These are phyloP conservation scores for Tachina lurida DNA, from an alignment of 2,888 invertebrate genomes.

Conservation along the genomic window DNA sequence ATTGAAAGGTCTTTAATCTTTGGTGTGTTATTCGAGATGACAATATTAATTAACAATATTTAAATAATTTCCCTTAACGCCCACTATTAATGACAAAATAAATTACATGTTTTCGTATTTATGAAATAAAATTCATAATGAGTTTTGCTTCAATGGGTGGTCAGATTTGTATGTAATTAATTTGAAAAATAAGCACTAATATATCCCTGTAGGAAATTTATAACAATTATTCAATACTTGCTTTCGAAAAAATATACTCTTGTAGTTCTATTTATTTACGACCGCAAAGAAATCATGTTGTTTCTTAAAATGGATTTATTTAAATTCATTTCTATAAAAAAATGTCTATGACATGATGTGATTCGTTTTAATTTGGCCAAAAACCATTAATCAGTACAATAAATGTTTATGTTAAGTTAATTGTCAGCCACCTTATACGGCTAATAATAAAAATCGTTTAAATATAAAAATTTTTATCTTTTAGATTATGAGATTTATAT, in stretches of 20 bases:
- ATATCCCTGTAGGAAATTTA: too few relatives aligned
- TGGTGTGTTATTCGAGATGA: constrained; percentile 8
- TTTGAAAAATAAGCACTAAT: not conserved
- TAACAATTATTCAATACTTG: too few relatives aligned
- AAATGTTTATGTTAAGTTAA: constrained; percentile 47
- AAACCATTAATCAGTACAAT: constrained; percentile 40
- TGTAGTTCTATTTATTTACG: too few relatives aligned
- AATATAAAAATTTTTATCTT: constrained; percentile 20
- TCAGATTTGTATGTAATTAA: not conserved
- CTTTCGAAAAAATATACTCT: too few relatives aligned
- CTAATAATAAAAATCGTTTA: constrained; percentile 26
- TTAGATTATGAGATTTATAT: constrained; percentile 42
- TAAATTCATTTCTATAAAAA: constrained; percentile 2
- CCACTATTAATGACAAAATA: constrained; percentile 37
- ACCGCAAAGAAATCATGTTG: not conserved
- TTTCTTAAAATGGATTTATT: constrained; percentile 32
- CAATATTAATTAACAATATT: constrained; percentile 42
- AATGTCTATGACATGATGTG: not conserved
- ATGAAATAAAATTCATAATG: not conserved
- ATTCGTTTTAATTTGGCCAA: constrained; percentile 36
- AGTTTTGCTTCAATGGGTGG: constrained; percentile 29
- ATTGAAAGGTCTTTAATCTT: constrained; percentile 12
- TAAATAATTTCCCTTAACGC: constrained; percentile 58
- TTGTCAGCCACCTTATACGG: constrained; percentile 48
- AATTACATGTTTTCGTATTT: constrained; percentile 30